Evolutionary conservation across 2,797 vertebrate species (phyloP).

Genomic region (Adelosebastes latens): DNA sequence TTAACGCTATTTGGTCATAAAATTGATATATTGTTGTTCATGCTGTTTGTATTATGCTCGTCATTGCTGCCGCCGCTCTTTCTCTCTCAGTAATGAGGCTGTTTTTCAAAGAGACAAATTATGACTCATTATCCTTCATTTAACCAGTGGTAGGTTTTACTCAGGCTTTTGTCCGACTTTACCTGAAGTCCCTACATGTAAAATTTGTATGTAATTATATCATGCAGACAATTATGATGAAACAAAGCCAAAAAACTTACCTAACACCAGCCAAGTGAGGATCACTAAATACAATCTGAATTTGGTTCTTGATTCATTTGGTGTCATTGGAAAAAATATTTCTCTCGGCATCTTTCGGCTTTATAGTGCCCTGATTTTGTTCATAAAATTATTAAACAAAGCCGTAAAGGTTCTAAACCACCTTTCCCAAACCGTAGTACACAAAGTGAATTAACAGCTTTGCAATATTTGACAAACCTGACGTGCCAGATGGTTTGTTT

Average conservation of each 20-base stretch:
- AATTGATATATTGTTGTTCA: slow-evolving; percentile 34
- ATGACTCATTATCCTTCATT: slow-evolving; percentile 57
- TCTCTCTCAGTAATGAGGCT: slow-evolving; percentile 35
- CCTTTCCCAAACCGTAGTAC: not conserved
- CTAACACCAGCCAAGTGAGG: not conserved
- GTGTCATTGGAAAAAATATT: not conserved
- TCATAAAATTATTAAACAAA: not conserved
- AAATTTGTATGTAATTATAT: slow-evolving; percentile 14
- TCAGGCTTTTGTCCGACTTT: slow-evolving; percentile 29
- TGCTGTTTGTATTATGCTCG: slow-evolving; percentile 32
- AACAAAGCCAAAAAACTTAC: not conserved
- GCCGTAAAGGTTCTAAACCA: not conserved
- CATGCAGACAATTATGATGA: not conserved
- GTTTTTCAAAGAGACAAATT: slow-evolving; percentile 50
- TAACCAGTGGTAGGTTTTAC: slow-evolving; percentile 10
- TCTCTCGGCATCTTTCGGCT: not conserved
- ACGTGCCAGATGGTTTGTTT: too few relatives aligned
- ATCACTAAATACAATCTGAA: not conserved
- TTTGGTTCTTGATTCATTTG: not conserved
- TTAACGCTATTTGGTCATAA: slow-evolving; percentile 31
- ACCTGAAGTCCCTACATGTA: not conserved
- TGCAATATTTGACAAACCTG: too few relatives aligned
- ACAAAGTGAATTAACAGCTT: too few relatives aligned
- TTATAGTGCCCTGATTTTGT: not conserved
- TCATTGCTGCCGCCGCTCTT: slow-evolving; percentile 26